Base-by-base conservation (phyloP, 2,113 vertebrate genomes). In the Dasypus novemcinctus region DNA sequence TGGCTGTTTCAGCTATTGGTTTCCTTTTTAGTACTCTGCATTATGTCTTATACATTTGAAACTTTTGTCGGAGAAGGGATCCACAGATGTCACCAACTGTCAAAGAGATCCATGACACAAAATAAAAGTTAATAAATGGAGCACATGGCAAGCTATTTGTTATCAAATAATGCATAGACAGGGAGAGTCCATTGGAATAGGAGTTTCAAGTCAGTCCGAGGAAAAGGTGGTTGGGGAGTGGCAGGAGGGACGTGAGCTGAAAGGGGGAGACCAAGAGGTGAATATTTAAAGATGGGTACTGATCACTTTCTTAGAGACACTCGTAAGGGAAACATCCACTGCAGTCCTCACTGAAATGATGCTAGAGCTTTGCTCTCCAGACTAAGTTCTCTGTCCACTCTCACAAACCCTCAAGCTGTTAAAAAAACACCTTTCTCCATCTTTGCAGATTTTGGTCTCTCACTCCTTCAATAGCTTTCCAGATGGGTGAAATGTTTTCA, bases 1-100 rank as follows among this genome's bases (percentile, higher is more conserved):
- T 61, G 57, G 59, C 1, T 43, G 15, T 54, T 90, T 64, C 41
- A 86, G 3, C 23, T n/a, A 31, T 2, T 18, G 1, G 7, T 54
- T 76, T 64, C 64, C 23, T 69, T 69, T 83, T 7, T 38, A 57
- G 43, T 52, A 23, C 4, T 54, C 15, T 71, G 33, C 21, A 8
- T 93, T 91, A n/a, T 15, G 52, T 79, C 93, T 82, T 80, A 41
- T 27, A 36, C 13, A 76, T 36, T 71, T 83, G 43, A 75, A 82
- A 93, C n/a, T 15, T 94, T 89, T 84, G 10, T 91, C 75, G 83
- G 63, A 80, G 61, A 93, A 83, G 36, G 46, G 54, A 69, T 72
- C 31, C 31, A 17, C 21, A n/a, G 36, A 68, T 12, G 27, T 74
- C 38, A 14, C 41, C 71, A 43, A 25, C 23, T 74, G 23, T 23